These are phyloP conservation scores for Nebria ingens DNA, from an alignment of 1,140 invertebrate genomes.

Conservation along the genomic window DNA sequence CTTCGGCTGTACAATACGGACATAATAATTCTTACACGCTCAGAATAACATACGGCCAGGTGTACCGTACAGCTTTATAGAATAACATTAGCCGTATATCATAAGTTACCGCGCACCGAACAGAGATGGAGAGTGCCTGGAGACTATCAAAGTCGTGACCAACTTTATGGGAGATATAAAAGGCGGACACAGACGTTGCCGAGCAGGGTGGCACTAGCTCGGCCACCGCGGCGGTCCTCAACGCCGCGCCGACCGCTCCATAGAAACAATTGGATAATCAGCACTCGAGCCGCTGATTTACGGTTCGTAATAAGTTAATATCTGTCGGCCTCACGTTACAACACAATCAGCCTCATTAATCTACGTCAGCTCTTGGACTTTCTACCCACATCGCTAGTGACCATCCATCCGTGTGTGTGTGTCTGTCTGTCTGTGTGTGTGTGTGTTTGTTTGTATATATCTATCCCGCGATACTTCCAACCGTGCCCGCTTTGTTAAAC, in stretches of 20 bases:
- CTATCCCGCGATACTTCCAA: too few relatives aligned
- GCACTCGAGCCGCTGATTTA: conserved; percentile 22
- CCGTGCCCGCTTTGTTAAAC: too few relatives aligned
- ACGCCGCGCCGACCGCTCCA: neutral
- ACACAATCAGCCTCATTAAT: conserved; percentile 25
- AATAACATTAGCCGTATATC: conserved; percentile 17
- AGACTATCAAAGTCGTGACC: conserved; percentile 4
- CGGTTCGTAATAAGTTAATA: conserved; percentile 25
- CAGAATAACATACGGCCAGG: conserved; percentile 10
- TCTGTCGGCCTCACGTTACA: conserved; percentile 23
- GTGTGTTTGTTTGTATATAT: neutral
- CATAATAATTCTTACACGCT: conserved; percentile 18
- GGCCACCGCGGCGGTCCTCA: neutral
- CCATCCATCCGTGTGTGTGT: neutral
- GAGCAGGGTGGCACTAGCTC: neutral
- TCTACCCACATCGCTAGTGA: conserved; percentile 9
- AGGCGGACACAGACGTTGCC: neutral
- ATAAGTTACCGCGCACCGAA: conserved; percentile 14
- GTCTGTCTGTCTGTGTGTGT: neutral
- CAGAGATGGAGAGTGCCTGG: neutral
- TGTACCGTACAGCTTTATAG: conserved; percentile 15
- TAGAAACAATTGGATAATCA: conserved; percentile 24
- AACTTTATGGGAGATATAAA: conserved; percentile 1
- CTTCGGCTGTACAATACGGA: conserved; percentile 17
- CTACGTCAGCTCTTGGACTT: conserved; percentile 20